Base-by-base conservation (phyloP, 2,888 invertebrate genomes). In the Scaptomyza flava region DNA sequence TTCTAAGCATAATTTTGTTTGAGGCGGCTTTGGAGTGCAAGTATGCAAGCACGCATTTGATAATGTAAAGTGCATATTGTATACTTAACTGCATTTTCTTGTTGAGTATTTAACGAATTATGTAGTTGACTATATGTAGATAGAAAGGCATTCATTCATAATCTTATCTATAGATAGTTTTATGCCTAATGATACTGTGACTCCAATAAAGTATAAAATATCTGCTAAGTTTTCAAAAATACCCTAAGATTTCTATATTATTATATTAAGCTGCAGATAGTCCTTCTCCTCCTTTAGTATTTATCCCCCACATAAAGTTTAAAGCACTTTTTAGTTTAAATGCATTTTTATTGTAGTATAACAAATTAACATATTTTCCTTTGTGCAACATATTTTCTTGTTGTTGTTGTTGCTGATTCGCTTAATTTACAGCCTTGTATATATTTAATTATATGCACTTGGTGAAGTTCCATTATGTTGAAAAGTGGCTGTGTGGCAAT, bases 401-500 rank as follows among this genome's bases (percentile, higher is more conserved):
- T 14, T 14, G 14, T 46, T 30, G 14, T 38, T 11, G 31, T 30
- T 47, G 60, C 34, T 27, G 27, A 27, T 57, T 58, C 23, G 79
- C 66, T 63, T 72, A 65, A 70, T 72, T 70, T 60, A 63, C 64
- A 61, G 41, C 60, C 20, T 50, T 34, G 50, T 50, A n/a, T 34
- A n/a, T 67, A 34, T 65, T 72, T 61, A 50, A 77, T 77, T 72
- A 73, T 72, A 73, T 51, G 50, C 36, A 43, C 46, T 38, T n/a
- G 53, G 47, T 30, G 48, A 34, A 20, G 77, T 68, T 54, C 45
- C 45, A 50, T 65, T 64, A 76, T 68, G 81, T 46, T 62, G 51
- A 43, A 80, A 70, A 84, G 87, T 81, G 79, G 67, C 79, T 71
- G 33, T n/a, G 14, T 38, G 36, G 36, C 36, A 38, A 38, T 51